Percentiles rank a stretch among this genome's conserved stretches.
Conservation (phyloP, 2,113 vertebrate species). For the Hypocryptadius cinnamomeus region DNA sequence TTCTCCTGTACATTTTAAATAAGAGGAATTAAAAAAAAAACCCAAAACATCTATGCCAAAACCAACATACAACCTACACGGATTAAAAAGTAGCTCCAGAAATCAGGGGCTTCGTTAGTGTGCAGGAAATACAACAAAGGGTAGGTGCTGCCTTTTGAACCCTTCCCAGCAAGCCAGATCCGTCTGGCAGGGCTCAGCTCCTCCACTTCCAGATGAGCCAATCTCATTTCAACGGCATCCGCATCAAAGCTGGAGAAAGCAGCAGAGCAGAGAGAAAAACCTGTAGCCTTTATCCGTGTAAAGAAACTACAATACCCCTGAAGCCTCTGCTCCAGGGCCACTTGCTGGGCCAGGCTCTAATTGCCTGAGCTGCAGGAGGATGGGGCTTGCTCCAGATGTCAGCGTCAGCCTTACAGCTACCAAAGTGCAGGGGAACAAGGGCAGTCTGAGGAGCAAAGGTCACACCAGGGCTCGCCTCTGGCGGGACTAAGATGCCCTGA, state of each 20-base stretch:
- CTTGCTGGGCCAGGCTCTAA: neutral
- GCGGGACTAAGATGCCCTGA: neutral
- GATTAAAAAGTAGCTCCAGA: neutral
- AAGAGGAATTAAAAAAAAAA: neutral
- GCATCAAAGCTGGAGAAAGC: conserved; percentile 1
- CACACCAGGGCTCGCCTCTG: neutral
- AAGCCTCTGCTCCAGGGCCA: neutral
- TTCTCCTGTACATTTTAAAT: neutral
- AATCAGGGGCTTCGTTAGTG: neutral
- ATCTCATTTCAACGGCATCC: neutral
- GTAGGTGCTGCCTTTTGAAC: conserved; percentile 38
- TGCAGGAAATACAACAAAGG: conserved; percentile 24
- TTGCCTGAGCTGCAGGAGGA: neutral
- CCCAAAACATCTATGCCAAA: neutral
- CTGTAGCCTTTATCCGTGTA: neutral
- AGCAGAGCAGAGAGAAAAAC: neutral
- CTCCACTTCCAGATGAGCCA: neutral
- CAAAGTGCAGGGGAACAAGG: neutral
- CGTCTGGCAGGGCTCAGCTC: neutral
- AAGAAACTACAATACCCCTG: neutral
- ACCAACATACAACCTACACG: neutral
- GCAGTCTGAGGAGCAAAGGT: neutral
- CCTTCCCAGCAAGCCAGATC: neutral
- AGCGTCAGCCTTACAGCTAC: neutral
- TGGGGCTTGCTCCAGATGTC: neutral